Evolutionary conservation across 2,797 vertebrate species (phyloP).

Genomic region (Manis crassicaudata): DNA sequence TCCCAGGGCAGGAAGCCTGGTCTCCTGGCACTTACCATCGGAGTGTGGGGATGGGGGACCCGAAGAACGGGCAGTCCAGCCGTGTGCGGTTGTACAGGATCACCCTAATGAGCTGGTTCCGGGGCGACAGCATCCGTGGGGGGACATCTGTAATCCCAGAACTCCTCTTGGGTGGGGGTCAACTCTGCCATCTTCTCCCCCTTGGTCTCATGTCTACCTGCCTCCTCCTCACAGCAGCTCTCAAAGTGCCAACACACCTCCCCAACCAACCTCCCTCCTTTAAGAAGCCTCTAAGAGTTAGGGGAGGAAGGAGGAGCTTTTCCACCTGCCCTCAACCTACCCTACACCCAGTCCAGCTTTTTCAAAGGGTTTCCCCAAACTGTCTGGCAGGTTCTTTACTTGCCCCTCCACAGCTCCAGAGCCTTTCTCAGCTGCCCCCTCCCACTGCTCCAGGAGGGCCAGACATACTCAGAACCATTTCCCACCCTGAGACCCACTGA

Average conservation of each 20-base stretch:
- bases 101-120: constrained; percentile 94
- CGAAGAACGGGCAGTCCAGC: constrained; percentile 96
- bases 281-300: not conserved
- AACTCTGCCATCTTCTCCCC: not conserved
- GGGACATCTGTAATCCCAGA: constrained; percentile 88
- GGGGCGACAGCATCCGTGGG: constrained; percentile 92
- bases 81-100: constrained; percentile 94
- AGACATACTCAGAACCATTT: not conserved
- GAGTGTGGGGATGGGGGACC: constrained; percentile 94
- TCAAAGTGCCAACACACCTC: too few relatives aligned
- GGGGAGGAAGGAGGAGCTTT: not conserved
- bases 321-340: not conserved
- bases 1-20: not conserved
- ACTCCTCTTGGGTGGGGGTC: fast-evolving
- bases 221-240: not conserved
- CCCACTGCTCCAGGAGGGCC: not conserved
- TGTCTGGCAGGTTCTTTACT: not conserved
- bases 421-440: not conserved
- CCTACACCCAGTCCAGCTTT: not conserved
- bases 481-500: not conserved
- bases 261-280: not conserved
- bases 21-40: constrained; percentile 91
- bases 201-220: fast-evolving
- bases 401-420: not conserved
- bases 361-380: not conserved